A percentile compares a stretch with the other conserved stretches of the same genome.
Conservation (phyloP, 2,113 vertebrate species). For the Bagarius yarrelli region DNA sequence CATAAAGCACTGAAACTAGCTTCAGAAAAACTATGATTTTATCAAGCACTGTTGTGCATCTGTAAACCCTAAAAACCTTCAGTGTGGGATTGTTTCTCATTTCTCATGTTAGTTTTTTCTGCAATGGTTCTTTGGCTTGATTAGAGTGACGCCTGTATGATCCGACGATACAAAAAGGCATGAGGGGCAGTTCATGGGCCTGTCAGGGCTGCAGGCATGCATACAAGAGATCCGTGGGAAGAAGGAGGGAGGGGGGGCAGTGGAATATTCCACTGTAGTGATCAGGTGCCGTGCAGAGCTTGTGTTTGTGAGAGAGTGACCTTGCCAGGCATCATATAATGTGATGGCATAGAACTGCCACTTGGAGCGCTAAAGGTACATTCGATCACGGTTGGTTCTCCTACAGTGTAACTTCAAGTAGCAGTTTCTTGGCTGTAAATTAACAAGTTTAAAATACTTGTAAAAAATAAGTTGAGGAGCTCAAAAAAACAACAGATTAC, state of each 20-base stretch:
- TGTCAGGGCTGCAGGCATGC: neutral
- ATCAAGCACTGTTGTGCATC: neutral
- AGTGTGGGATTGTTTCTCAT: neutral
- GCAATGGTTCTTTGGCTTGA: neutral
- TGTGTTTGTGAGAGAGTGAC: conserved; percentile 19
- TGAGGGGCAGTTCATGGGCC: neutral
- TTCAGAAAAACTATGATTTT: neutral
- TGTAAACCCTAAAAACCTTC: neutral
- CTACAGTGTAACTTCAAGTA: neutral
- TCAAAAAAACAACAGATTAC: too few relatives aligned
- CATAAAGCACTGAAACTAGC: neutral
- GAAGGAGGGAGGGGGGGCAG: neutral
- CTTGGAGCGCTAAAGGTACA: conserved; percentile 8
- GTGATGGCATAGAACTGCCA: neutral
- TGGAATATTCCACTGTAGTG: conserved; percentile 49
- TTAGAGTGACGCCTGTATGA: neutral
- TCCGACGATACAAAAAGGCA: neutral
- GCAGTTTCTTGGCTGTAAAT: neutral
- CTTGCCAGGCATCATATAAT: conserved; percentile 28
- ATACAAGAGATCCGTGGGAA: neutral
- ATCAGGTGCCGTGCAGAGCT: conserved; percentile 14
- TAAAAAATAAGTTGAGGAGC: too few relatives aligned
- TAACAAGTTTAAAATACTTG: neutral
- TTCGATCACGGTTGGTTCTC: neutral
- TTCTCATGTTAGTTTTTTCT: neutral